Evolutionary conservation across 2,113 vertebrate genomes (phyloP).

Genomic region (Carollia perspicillata): DNA sequence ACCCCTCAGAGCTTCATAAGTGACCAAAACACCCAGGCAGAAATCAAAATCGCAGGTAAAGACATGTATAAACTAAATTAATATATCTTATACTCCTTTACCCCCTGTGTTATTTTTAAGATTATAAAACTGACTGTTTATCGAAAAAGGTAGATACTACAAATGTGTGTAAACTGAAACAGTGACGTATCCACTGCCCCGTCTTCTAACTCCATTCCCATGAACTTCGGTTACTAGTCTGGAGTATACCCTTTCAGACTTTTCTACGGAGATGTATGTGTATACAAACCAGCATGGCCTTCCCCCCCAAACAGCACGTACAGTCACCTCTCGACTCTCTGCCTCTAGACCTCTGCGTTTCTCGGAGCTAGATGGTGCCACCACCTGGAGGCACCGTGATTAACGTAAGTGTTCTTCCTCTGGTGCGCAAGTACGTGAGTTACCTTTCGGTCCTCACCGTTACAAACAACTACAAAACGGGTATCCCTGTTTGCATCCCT

Average conservation of each 20-base stretch:
- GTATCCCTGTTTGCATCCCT: not conserved
- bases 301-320: not conserved
- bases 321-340: not conserved
- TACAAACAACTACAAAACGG: not conserved
- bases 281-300: not conserved
- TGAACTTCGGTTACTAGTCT: not conserved
- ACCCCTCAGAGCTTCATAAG: not conserved
- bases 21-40: not conserved
- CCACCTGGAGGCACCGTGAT: rapidly evolving
- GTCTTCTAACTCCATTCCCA: not conserved
- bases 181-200: not conserved
- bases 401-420: not conserved
- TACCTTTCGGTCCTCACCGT: not conserved
- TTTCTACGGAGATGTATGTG: not conserved
- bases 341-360: not conserved
- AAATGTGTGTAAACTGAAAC: not conserved
- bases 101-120: not conserved
- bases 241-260: not conserved
- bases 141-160: not conserved
- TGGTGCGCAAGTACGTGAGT: not conserved
- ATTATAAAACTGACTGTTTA: not conserved
- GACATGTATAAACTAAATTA: not conserved
- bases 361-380: not conserved
- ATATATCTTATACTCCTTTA: not conserved
- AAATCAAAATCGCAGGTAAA: not conserved